Base-by-base conservation (phyloP, 2,888 invertebrate species). In the Platycheirus rosarum region DNA sequence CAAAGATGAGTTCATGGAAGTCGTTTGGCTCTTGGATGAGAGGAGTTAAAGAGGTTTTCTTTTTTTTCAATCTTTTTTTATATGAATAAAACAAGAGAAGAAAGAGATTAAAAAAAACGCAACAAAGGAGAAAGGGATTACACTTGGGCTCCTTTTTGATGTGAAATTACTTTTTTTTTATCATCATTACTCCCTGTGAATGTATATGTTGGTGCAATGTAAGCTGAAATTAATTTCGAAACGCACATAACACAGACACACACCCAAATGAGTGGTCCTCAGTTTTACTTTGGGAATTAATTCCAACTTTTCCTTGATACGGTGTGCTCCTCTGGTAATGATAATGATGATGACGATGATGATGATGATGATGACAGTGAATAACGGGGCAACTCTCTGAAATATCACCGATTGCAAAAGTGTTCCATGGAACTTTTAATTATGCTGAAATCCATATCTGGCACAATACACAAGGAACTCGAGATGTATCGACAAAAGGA, bases 341-440 rank as follows among this genome's bases (percentile, higher is more conserved):
- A 40, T 73, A 44, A 53, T 6, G n/a, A 26, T 48, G 16, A 13
- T 53, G 60, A 26, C 48, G 51, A 40, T 73, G 37, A 53, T 7
- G 29, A 29, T 18, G 57, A 11, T 73, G 60, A 46, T 14, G 51
- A 46, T 44, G 66, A 20, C 29, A 51, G 51, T 57, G 63, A 44
- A 70, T 60, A 63, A 51, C 42, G 46, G 32, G 11, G 42, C 18
- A 11, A 44, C 7, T 20, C 9, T 44, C 20, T 57, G 62, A 49
- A 29, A 49, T 42, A 49, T 55, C 53, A 75, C 70, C 79, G 79
- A 80, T 80, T 53, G 70, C 60, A 66, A 71, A 66, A 71, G 46
- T 37, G 37, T 48, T 35, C 26, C 29, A 35, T 66, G 66, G 51
- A 60, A 37, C 44, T 74, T 69, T 55, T 69, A 79, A 79, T 75